A percentile compares a stretch with the other conserved stretches of the same genome.
These are phyloP conservation scores for Tethya wilhelma DNA, from an alignment of 37 sponge, comb jelly and placozoan species.

Conservation along the genomic window DNA sequence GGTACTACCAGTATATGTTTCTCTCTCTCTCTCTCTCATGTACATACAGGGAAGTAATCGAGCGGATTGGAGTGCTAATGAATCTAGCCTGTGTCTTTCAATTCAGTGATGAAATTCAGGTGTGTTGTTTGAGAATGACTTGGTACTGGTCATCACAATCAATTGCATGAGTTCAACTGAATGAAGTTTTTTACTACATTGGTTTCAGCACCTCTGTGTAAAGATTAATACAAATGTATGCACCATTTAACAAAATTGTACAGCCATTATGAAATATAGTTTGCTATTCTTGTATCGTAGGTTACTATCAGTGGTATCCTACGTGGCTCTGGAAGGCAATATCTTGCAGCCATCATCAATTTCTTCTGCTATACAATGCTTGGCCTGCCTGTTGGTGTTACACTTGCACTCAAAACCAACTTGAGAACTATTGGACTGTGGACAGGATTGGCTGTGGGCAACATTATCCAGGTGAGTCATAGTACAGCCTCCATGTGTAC, in stretches of 20 bases:
- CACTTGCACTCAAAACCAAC: constrained; percentile 24
- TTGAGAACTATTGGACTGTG: constrained; percentile 55
- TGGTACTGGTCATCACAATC: too few relatives aligned
- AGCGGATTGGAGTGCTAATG: constrained; percentile 15
- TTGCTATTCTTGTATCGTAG: background rate
- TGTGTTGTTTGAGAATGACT: too few relatives aligned
- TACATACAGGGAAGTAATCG: constrained; percentile 14
- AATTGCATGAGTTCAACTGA: too few relatives aligned
- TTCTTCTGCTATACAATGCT: constrained; percentile 31
- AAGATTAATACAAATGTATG: too few relatives aligned
- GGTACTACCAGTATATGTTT: too few relatives aligned
- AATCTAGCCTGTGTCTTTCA: background rate
- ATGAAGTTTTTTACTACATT: too few relatives aligned
- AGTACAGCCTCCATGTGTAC: background rate
- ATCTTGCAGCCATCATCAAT: constrained; percentile 38
- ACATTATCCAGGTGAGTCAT: constrained; percentile 12
- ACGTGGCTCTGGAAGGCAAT: background rate
- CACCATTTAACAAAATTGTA: too few relatives aligned
- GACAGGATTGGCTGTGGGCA: constrained; percentile 40
- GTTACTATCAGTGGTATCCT: background rate
- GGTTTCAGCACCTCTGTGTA: too few relatives aligned
- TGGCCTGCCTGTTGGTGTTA: constrained; percentile 53
- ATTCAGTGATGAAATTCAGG: constrained; percentile 6
- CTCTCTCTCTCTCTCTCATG: background rate
- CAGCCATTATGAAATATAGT: background rate